These are phyloP conservation scores for Indicator maculatus DNA, from an alignment of 2,113 vertebrate genomes.

Conservation along the genomic window DNA sequence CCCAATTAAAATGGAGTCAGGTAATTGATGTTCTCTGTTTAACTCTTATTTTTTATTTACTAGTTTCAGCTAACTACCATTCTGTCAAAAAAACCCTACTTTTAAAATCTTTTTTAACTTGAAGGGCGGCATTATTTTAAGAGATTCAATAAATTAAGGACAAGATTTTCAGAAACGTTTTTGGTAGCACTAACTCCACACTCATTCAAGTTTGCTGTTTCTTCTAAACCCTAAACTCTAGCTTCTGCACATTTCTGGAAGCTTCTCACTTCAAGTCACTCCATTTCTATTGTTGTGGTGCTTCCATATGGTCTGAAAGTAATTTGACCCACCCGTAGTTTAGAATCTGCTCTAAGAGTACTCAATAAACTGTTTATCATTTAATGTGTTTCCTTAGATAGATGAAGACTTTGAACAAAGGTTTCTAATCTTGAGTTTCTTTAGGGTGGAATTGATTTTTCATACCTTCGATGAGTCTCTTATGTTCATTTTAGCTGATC, in stretches of 20 bases:
- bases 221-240: no score
- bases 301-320: neutral
- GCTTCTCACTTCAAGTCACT: neutral
- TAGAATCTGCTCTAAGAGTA: neutral
- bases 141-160: neutral
- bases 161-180: neutral
- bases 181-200: neutral
- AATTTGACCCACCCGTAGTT: neutral
- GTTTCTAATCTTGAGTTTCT: neutral
- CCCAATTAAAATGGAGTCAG: neutral
- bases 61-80: neutral
- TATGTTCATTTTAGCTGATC: neutral
- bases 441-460: neutral
- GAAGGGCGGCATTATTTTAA: neutral
- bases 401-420: neutral
- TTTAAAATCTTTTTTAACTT: no score
- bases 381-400: neutral
- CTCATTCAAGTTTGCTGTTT: neutral
- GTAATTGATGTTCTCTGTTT: neutral
- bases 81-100: neutral
- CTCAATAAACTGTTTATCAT: neutral
- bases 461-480: neutral
- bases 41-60: no score
- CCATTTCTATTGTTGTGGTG: neutral
- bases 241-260: neutral